Percentiles rank a stretch among this genome's conserved stretches.
These are phyloP conservation scores for Cynopterus brachyotis DNA, from an alignment of 2,113 vertebrate genomes.

Conservation along the genomic window DNA sequence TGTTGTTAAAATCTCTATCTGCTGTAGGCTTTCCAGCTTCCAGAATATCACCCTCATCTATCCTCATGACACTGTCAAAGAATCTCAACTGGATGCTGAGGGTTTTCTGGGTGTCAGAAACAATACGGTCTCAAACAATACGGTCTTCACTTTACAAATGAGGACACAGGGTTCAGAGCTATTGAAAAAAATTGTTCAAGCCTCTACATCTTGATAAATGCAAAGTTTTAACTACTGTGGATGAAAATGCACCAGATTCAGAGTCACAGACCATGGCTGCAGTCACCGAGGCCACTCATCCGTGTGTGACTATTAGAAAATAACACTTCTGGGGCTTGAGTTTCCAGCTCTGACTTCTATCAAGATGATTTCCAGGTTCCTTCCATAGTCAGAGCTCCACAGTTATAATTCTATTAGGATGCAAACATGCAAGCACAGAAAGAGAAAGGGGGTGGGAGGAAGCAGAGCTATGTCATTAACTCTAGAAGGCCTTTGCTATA, in stretches of 20 bases:
- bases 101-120: background rate
- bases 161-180: background rate
- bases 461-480: background rate
- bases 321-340: background rate
- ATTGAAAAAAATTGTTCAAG: background rate
- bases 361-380: background rate
- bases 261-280: background rate
- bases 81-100: background rate
- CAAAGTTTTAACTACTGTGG: no score
- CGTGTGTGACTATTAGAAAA: background rate
- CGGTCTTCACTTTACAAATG: background rate
- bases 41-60: background rate
- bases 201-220: background rate
- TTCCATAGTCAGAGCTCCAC: background rate
- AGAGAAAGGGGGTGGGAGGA: background rate
- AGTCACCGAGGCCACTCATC: no score
- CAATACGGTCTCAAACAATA: background rate
- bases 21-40: background rate
- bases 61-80: background rate
- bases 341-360: background rate
- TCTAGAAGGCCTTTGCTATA: background rate
- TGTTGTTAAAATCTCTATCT: background rate
- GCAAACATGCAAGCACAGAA: background rate
- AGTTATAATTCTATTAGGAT: background rate
- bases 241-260: fast-evolving